A percentile compares a stretch with the other conserved stretches of the same genome.
Evolutionary conservation across 2,113 vertebrate genomes (phyloP).

Genomic region (Andinoacara biseriatus): DNA sequence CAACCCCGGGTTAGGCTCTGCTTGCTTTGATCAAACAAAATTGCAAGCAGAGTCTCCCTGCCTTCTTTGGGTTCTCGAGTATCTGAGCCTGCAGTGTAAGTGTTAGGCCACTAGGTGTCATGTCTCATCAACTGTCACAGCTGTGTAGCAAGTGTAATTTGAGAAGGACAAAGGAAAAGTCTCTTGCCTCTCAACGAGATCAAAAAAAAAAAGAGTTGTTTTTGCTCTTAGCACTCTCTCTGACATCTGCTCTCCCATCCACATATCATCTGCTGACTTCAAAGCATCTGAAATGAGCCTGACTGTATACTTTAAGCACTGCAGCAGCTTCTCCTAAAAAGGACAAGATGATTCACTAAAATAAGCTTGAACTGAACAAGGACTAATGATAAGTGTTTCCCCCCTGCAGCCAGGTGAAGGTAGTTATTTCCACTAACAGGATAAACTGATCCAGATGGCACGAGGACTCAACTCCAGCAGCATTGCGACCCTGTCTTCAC

Average conservation of each 20-base stretch:
- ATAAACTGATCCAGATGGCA: constrained; percentile 72
- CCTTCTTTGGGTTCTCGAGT: not conserved
- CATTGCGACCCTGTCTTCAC: constrained; percentile 44
- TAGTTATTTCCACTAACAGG: constrained; percentile 47
- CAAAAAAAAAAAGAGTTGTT: not conserved
- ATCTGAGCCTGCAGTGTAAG: constrained; percentile 12
- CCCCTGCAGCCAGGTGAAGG: constrained; percentile 40
- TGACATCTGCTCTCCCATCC: not conserved
- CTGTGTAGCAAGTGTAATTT: constrained; percentile 21
- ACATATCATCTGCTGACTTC: constrained; percentile 38
- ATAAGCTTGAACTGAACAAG: constrained; percentile 12
- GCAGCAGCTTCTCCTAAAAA: constrained; percentile 39
- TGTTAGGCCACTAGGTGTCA: constrained; percentile 63
- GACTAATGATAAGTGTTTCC: constrained; percentile 35
- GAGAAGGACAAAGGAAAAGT: constrained; percentile 7
- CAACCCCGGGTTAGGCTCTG: not conserved
- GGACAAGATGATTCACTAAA: constrained; percentile 31
- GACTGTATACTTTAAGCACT: not conserved
- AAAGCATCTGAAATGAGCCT: constrained; percentile 33
- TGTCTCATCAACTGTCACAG: constrained; percentile 27
- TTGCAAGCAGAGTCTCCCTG: not conserved
- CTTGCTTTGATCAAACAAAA: not conserved
- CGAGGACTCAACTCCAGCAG: constrained; percentile 2
- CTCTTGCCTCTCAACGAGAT: not conserved
- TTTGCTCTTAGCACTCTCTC: not conserved